These are phyloP conservation scores for Lepus americanus DNA, from an alignment of 2,113 vertebrate species.

Conservation along the genomic window DNA sequence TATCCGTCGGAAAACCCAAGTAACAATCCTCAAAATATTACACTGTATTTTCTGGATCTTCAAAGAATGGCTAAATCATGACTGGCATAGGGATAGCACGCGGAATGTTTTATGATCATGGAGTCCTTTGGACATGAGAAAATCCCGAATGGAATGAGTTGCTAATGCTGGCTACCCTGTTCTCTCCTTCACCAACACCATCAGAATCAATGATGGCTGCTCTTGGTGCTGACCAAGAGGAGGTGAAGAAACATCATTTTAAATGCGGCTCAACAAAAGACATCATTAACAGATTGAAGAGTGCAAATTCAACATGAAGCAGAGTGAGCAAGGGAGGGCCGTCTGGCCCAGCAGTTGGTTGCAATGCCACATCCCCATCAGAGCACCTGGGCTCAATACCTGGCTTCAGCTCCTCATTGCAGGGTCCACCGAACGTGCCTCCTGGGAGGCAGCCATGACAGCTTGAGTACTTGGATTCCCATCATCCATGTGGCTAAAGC, in stretches of 20 bases:
- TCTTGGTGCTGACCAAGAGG: not conserved
- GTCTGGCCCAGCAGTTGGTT: no score
- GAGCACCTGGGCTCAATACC: no score
- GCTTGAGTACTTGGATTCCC: no score
- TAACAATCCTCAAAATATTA: not conserved
- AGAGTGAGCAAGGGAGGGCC: not conserved
- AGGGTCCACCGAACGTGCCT: no score
- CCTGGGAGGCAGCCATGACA: no score
- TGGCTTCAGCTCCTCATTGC: not conserved
- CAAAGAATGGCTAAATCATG: not conserved
- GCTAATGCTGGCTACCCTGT: not conserved
- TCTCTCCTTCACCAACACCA: not conserved
- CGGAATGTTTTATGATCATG: not conserved
- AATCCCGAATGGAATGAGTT: not conserved
- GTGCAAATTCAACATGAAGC: not conserved
- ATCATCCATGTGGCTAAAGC: no score
- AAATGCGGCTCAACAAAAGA: not conserved
- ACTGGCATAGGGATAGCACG: not conserved
- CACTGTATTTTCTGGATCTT: not conserved
- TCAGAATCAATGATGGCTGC: not conserved
- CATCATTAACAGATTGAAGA: not conserved
- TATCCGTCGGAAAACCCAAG: not conserved
- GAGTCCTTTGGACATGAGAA: not conserved
- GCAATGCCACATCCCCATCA: no score
- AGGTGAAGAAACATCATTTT: not conserved